Evolutionary conservation across 2,113 vertebrate species (phyloP), one percentile per base, ranked within the genome.

Genomic region (Hippocampus zosterae): DNA sequence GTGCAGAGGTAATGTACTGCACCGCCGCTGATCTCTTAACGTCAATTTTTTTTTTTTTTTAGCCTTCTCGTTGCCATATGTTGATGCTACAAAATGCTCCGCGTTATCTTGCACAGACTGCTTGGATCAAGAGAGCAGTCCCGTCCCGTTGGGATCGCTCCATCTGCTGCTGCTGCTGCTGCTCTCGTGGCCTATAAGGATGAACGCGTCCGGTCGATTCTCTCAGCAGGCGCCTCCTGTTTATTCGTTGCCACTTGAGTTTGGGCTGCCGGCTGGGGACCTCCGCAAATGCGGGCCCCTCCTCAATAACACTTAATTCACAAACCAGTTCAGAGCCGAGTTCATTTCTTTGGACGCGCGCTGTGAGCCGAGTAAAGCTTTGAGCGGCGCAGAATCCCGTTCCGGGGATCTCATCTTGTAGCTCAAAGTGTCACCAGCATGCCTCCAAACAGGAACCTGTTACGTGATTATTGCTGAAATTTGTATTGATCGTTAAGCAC

Each of bases 1-100:
- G 80, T 91, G 85, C 88, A 90, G 90, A 91, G 74, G 89, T 93
- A 91, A 92, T 92, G 91, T 92, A 87, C 90, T 93, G 92, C 87
- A 87, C 77, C 82, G 85, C 75, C 67, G 56, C 23, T 25, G n/a
- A 27, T 27, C 62, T 65, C 62, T 44, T 15, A 15, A 3, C 15
- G 23, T 60, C 33, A 16, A 37, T 8, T 23, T n/a, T n/a, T n/a
- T n/a, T n/a, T n/a, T n/a, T n/a, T n/a, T n/a, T 37, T 37, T 44
- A 25, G 19, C 40, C 19, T n/a, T 65, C 19, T 52, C 18, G 46
- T 41, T 29, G 63, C 21, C 8, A 33, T 68, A 69, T 86, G 87
- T 90, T 89, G 86, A 91, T 74, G 50, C 75, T 76, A 71, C 33
- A 60, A 81, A 66, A 78, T 46, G 82, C 69, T 68, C 76, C 88